A percentile compares a stretch with the other conserved stretches of the same genome.
These are phyloP conservation scores for Hanleya hanleyi DNA, from an alignment of 2,888 invertebrate species.

Conservation along the genomic window DNA sequence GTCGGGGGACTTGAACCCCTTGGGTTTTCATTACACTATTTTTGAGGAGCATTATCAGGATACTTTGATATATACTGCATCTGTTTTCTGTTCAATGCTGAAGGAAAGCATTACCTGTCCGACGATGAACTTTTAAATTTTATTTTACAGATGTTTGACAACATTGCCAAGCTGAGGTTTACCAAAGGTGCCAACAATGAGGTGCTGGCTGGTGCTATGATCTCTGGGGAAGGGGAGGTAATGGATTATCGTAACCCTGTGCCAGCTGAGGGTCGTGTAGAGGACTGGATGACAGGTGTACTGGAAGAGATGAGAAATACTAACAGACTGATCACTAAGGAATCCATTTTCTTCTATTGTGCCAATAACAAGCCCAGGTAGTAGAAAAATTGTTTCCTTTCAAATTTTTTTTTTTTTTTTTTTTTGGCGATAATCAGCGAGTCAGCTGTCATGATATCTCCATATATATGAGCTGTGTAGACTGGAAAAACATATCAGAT, in stretches of 20 bases:
- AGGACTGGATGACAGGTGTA: slow-evolving; percentile 93
- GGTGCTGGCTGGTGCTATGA: slow-evolving; percentile 85
- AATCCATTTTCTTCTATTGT: slow-evolving; percentile 90
- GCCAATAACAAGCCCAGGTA: slow-evolving; percentile 81
- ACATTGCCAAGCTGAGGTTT: slow-evolving; percentile 85
- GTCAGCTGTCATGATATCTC: too few relatives aligned
- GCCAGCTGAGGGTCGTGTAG: slow-evolving; percentile 86
- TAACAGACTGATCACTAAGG: slow-evolving; percentile 88
- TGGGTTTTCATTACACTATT: too few relatives aligned
- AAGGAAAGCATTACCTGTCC: too few relatives aligned
- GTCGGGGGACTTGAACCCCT: too few relatives aligned
- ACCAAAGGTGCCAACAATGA: slow-evolving; percentile 80
- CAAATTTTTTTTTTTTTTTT: too few relatives aligned
- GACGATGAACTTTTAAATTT: not conserved
- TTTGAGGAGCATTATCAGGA: too few relatives aligned
- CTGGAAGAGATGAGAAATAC: slow-evolving; percentile 88
- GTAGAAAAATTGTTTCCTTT: too few relatives aligned
- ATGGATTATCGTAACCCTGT: slow-evolving; percentile 87
- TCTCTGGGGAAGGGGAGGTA: slow-evolving; percentile 89
- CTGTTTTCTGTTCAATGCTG: too few relatives aligned
- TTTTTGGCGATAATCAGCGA: too few relatives aligned
- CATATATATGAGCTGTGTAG: too few relatives aligned
- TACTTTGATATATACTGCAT: too few relatives aligned
- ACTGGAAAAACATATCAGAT: too few relatives aligned
- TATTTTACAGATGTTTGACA: slow-evolving; percentile 88